phyloP scores from a whole-genome alignment of 2,113 vertebrate genomes.

The Miniopterus natalensis region DNA sequence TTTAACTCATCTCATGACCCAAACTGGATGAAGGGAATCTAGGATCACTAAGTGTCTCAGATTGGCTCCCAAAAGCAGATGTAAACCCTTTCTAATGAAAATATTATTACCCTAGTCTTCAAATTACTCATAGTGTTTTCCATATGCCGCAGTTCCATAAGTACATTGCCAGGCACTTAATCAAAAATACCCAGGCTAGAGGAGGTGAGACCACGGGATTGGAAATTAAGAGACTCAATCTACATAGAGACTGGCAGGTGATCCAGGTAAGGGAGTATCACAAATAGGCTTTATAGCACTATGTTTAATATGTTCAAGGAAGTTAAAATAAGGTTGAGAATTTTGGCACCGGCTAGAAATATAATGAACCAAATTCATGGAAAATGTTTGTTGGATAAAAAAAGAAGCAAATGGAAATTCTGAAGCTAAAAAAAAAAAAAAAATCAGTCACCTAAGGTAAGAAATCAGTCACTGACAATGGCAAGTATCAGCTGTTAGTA shows the following conservation, averaged over 20 bases:
- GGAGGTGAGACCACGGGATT: too few species aligned
- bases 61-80: background rate
- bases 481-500: background rate
- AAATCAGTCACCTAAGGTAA: background rate
- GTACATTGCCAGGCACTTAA: background rate
- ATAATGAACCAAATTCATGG: background rate
- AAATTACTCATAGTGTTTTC: background rate
- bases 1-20: background rate
- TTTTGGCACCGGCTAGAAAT: background rate
- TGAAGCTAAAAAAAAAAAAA: background rate
- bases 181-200: background rate
- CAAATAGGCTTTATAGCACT: background rate
- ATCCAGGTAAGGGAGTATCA: background rate
- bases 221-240: background rate
- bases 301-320: background rate
- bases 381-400: background rate
- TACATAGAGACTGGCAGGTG: background rate
- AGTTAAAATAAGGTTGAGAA: conserved; percentile 27
- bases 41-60: background rate
- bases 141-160: background rate
- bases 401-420: background rate
- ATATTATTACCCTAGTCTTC: background rate
- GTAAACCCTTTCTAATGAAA: background rate
- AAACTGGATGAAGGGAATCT: background rate
- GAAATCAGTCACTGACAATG: background rate